These are phyloP conservation scores for Apeira syringaria DNA, from an alignment of 2,888 invertebrate genomes.

Conservation along the genomic window DNA sequence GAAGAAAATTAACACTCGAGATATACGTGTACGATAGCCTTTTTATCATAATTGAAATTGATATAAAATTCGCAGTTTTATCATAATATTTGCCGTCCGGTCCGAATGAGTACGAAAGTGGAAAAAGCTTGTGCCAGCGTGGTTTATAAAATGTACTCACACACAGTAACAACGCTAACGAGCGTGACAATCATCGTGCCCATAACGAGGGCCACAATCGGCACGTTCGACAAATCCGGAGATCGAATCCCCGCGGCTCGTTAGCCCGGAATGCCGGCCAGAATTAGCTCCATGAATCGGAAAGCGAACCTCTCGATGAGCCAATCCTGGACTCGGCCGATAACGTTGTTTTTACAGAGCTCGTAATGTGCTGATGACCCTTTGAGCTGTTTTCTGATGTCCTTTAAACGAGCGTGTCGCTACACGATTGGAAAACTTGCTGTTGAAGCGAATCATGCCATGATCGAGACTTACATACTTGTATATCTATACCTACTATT, in stretches of 20 bases:
- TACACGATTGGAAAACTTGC: neutral
- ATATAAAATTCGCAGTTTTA: too few relatives aligned
- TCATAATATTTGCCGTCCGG: too few relatives aligned
- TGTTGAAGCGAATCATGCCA: too few relatives aligned
- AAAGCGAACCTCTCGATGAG: constrained; percentile 11
- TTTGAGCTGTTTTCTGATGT: constrained; percentile 4
- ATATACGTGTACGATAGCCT: too few relatives aligned
- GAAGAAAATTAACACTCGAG: too few relatives aligned
- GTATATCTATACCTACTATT: too few relatives aligned
- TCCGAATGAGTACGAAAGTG: too few relatives aligned
- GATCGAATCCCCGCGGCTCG: constrained; percentile 6
- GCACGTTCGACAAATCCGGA: constrained; percentile 10
- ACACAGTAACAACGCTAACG: constrained; percentile 8
- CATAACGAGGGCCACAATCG: constrained; percentile 15
- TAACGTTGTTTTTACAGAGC: constrained; percentile 9
- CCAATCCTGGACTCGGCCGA: constrained; percentile 3
- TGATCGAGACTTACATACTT: too few relatives aligned
- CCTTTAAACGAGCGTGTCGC: neutral
- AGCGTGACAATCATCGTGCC: constrained; percentile 11
- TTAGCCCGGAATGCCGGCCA: constrained; percentile 15
- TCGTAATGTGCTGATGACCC: constrained; percentile 4
- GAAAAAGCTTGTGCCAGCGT: constrained; percentile 4
- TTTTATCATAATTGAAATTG: too few relatives aligned
- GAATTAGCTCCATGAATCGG: constrained; percentile 22
- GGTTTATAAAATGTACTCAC: constrained; percentile 4